Percentiles rank a stretch among this genome's conserved stretches.
Evolutionary conservation across 2,888 invertebrate species (phyloP).

Genomic region (Coleophora flavipennella): DNA sequence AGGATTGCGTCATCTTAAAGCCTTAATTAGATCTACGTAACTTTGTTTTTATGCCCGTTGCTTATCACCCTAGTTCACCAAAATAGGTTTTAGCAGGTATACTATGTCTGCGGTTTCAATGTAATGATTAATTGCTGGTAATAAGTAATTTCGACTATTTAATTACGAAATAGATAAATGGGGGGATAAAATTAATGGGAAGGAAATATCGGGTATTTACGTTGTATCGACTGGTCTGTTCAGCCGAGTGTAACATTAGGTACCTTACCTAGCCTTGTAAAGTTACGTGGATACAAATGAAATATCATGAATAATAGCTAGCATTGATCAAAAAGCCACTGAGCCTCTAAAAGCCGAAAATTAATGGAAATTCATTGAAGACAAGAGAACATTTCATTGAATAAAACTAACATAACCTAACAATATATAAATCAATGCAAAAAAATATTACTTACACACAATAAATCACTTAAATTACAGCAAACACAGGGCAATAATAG

Average conservation of each 20-base stretch:
- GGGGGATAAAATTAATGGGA: no score
- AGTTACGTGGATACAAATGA: conserved; percentile 17
- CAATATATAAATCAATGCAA: background rate
- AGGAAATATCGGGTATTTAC: no score
- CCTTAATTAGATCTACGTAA: no score
- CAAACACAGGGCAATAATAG: background rate
- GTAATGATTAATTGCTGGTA: no score
- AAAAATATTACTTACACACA: conserved; percentile 39
- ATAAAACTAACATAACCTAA: conserved; percentile 19
- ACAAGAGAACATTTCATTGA: conserved; percentile 16
- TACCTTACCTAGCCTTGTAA: conserved; percentile 17
- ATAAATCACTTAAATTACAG: background rate
- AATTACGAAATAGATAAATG: no score
- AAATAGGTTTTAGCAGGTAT: no score
- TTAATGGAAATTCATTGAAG: conserved; percentile 33
- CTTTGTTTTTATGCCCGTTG: no score
- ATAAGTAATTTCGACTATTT: no score
- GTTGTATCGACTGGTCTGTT: no score
- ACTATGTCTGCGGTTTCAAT: no score
- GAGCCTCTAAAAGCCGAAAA: conserved; percentile 63
- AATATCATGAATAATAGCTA: conserved; percentile 20
- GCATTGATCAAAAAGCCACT: conserved; percentile 52
- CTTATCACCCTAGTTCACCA: no score
- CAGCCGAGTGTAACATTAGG: conserved; percentile 28
- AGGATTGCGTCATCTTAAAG: no score